Evolutionary conservation across 2,113 vertebrate genomes (phyloP), one percentile per base, ranked within the genome.

Genomic region (Electrona antarctica): DNA sequence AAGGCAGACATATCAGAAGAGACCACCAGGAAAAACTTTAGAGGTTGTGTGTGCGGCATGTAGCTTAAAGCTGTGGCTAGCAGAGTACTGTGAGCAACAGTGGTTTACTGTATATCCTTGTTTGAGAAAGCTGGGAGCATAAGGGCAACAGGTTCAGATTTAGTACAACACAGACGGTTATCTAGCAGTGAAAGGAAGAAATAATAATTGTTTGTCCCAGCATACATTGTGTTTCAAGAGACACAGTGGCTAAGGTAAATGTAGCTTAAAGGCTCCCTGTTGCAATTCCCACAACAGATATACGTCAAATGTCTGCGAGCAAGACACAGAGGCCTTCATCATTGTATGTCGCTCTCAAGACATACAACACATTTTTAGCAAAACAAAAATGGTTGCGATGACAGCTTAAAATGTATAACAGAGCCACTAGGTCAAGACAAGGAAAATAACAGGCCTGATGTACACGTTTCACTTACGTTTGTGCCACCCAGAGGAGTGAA

Each of bases 61-160:
- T 61, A 62, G 41, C 21, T 79, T 79, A 71, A 73, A 57, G 77
- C 33, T 69, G 82, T 11, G 75, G 28, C 56, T 60, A 71, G 73
- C 60, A 64, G 67, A 70, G 11, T 13, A 56, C 72, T 52, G 6
- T 67, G 71, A 79, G 68, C 48, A 28, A 77, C 29, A 67, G 74
- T 66, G 41, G 28, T 78, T 73, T 62, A 50, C 33, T 41, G 33
- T 41, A 41, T 41, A 70, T 85, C 64, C 47, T 14, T 71, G 60
- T 55, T 62, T 67, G 54, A 77, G 8, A 60, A 62, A 70, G 21
- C 21, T 52, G 28, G 49, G 48, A 80, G 51, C 51, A 74, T 64
- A 65, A 75, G 66, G 45, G 70, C 60, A 62, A 73, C 60, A 68
- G 67, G 69, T 67, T 56, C 29, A 63, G 62, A 68, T 68, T 81